Evolutionary conservation across 2,888 invertebrate genomes (phyloP).

Genomic region (Sussaba pulchella): DNA sequence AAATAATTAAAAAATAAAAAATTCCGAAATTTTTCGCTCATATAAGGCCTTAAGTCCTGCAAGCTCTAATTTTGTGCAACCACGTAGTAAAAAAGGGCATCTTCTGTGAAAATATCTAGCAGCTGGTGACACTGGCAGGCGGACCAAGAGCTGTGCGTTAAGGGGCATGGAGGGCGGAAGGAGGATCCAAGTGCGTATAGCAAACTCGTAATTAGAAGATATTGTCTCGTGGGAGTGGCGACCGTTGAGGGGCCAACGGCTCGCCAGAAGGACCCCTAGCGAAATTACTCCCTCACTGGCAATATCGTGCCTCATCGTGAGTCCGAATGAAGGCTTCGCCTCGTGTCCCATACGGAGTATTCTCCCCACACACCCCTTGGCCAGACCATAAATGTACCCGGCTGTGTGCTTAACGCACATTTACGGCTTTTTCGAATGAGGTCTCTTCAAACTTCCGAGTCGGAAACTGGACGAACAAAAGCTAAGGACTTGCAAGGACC

Average conservation of each 20-base stretch:
- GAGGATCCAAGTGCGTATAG: constrained; percentile 48
- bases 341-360: neutral
- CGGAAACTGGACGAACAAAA: neutral
- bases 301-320: constrained; percentile 27
- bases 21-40: no score
- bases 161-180: constrained; percentile 40
- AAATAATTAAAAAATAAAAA: no score
- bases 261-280: constrained; percentile 20
- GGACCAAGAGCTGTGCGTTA: neutral
- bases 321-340: constrained; percentile 36
- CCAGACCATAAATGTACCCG: neutral
- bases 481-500: no score
- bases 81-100: neutral
- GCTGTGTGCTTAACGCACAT: neutral
- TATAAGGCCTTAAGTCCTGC: no score
- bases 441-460: neutral
- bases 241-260: constrained; percentile 29
- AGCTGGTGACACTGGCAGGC: neutral
- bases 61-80: neutral
- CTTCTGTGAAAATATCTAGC: no score
- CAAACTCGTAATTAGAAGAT: constrained; percentile 67
- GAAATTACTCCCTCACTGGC: constrained; percentile 33
- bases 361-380: constrained; percentile 9
- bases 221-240: constrained; percentile 58
- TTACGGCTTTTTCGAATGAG: constrained; percentile 2